Evolutionary conservation across 2,797 vertebrate genomes (phyloP).

Genomic region (Cyclopterus lumpus): DNA sequence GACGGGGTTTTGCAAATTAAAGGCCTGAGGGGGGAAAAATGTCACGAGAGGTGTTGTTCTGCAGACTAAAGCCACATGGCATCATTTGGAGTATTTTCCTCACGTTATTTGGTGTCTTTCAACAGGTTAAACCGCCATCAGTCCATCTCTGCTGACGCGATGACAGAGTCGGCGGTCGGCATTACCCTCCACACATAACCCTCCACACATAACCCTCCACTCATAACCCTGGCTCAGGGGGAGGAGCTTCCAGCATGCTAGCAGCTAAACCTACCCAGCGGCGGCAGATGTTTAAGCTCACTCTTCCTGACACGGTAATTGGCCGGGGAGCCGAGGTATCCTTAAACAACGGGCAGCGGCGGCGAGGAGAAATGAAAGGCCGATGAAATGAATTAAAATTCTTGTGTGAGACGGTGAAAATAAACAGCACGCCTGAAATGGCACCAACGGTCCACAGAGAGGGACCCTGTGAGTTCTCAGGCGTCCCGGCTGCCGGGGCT

Average conservation of each 20-base stretch:
- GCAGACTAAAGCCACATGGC: constrained; percentile 21
- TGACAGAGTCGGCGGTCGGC: constrained; percentile 19
- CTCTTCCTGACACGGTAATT: constrained; percentile 97
- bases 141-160: constrained; percentile 11
- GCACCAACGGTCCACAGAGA: constrained; percentile 90
- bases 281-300: constrained; percentile 91
- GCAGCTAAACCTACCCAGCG: constrained; percentile 80
- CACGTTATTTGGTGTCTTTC: neutral
- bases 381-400: constrained; percentile 99
- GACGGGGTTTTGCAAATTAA: constrained; percentile 82
- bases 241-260: constrained; percentile 75
- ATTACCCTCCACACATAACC: no score
- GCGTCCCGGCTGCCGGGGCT: constrained; percentile 69
- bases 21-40: constrained; percentile 54
- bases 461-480: constrained; percentile 92
- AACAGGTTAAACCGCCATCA: constrained; percentile 6
- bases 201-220: constrained; percentile 1
- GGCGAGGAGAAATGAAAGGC: constrained; percentile 82
- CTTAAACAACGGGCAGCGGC: constrained; percentile 83
- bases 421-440: constrained; percentile 95
- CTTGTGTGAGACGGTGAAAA: constrained; percentile 97
- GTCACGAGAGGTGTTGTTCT: constrained; percentile 10
- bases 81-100: constrained; percentile 1
- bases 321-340: constrained; percentile 76
- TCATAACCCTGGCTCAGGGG: constrained; percentile 20